Base-by-base conservation (phyloP, 2,113 vertebrate genomes). In the Lophochroa leadbeateri region DNA sequence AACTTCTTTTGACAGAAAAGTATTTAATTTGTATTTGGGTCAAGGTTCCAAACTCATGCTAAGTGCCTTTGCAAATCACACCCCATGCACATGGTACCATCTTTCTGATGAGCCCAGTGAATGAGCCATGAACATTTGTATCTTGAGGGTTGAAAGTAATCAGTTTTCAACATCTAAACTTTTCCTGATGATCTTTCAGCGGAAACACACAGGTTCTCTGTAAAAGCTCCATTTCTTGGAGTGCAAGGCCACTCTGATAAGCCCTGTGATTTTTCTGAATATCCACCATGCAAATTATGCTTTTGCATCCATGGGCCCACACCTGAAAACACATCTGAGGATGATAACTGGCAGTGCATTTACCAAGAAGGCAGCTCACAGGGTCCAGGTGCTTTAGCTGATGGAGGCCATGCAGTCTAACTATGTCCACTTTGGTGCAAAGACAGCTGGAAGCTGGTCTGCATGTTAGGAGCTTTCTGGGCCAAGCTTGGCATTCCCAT, bases 11-110 rank as follows among this genome's bases (percentile, higher is more conserved):
- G 35, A 55, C 0, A 1, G 55, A 78, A 63, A 84, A 83, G 55
- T 61, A 44, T 67, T 96, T 75, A 58, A 88, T 95, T 94, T 84
- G 57, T 52, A 82, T 95, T 94, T 89, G 81, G 57, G 24, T 91
- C 43, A 49, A 50, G 18, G 68, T 86, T 92, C 83, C 50, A 55
- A 77, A 39, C 68, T 93, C 76, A 67, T 6, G 27, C 76, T 29
- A 72, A 92, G 10, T 81, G 82, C 46, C 50, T 82, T 81, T 88
- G 69, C 77, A 78, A 88, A 88, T 78, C 2, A 0, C 35, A 33
- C 68, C n/a, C 41, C 76, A 21, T 0, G 0, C 50, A 23, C 43
- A 20, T 0, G 4, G 41, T 20, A 11, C 28, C 6, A 0, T 53
- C 64, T 85, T 88, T 82, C 67, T 61, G 77, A 75, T 71, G 72